phyloP scores from a whole-genome alignment of 2,113 vertebrate genomes.

The Picathartes gymnocephalus region DNA sequence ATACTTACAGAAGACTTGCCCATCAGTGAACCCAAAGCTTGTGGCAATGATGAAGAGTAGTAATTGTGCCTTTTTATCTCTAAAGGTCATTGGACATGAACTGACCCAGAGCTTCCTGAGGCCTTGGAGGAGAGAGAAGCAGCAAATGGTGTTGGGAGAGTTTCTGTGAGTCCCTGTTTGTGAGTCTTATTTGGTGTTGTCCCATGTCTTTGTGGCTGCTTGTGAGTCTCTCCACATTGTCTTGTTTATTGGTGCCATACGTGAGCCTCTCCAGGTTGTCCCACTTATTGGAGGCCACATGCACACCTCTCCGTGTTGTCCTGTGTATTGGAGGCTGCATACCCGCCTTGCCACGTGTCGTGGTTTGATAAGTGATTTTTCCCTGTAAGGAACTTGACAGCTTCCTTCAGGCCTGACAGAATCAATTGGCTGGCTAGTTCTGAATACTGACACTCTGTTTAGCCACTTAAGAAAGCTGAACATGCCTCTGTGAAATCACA shows the following conservation, averaged over 20 bases:
- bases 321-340: background rate
- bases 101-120: constrained; percentile 70
- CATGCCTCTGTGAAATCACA: too few species aligned
- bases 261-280: background rate
- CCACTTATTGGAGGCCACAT: background rate
- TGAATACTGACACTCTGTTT: too few species aligned
- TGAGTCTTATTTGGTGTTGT: background rate
- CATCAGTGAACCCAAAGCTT: background rate
- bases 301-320: too few species aligned
- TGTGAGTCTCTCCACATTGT: background rate
- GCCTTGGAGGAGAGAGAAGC: constrained; percentile 81
- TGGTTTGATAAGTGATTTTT: too few species aligned
- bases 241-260: background rate
- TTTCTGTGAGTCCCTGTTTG: constrained; percentile 75
- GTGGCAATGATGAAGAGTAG: background rate
- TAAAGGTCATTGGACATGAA: background rate
- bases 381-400: too few species aligned
- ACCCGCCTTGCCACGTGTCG: too few species aligned
- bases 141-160: constrained; percentile 80
- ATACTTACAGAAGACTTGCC: background rate
- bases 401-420: too few species aligned
- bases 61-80: background rate
- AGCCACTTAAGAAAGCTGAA: too few species aligned
- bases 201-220: background rate
- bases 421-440: too few species aligned